Base-by-base conservation (phyloP, 1,140 invertebrate species). In the Asbolus verrucosus region DNA sequence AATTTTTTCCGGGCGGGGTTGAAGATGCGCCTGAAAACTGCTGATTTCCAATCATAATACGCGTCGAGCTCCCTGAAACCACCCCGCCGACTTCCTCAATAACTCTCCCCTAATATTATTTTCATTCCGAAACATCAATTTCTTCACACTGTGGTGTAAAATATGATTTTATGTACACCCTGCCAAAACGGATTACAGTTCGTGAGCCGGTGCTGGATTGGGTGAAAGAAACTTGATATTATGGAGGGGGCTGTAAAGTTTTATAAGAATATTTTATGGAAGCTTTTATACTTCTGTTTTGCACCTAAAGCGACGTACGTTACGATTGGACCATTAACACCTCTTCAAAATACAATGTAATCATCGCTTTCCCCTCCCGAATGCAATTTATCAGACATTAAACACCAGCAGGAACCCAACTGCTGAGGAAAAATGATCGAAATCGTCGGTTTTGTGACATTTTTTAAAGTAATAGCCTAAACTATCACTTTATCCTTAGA, bases 41-140 rank as follows among this genome's bases (percentile, higher is more conserved):
- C 21, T 27, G 65, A 66, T 66, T 66, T 66, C 65, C 65, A 66
- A 66, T 66, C 39, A 54, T 54, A 54, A 54, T 66, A 66, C 41
- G 21, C 19, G 15, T 31, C 39, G n/a, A 39, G 9, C 14, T 24
- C 21, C 38, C 39, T 21, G 15, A 36, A 36, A 9, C 16, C 60
- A 65, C 59, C 67, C 69, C 69, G 30, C 54, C 60, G 33, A 67
- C 59, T 71, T 71, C 69, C 69, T 41, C 62, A 65, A 67, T 71
- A 71, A 71, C 62, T 41, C 60, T 71, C 63, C 63, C 63, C 50
- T 62, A 70, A 75, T 75, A 75, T 72, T 75, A 75, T 68, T 75
- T 73, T 75, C 74, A 75, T 75, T 75, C 74, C 74, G 74, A 71
- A 69, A 75, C 74, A 75, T 75, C 74, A 75, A 75, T 73, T 75